Evolutionary conservation across 2,888 invertebrate genomes (phyloP).

Genomic region (Pterostichus madidus): DNA sequence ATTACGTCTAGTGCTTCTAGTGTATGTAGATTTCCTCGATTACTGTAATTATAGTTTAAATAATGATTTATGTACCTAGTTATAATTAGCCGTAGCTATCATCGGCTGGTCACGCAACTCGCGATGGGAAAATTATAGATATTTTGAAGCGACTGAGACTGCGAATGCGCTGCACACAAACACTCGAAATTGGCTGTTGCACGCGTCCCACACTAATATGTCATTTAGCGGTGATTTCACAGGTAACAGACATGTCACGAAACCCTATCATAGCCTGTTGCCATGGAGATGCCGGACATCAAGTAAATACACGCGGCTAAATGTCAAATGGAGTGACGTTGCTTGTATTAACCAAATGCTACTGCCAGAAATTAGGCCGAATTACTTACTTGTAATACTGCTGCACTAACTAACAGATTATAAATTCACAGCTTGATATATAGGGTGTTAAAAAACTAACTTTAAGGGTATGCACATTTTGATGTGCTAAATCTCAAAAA

Average conservation of each 20-base stretch:
- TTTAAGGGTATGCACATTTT: too few species aligned
- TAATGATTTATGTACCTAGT: slow-evolving; percentile 65
- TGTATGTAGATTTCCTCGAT: slow-evolving; percentile 63
- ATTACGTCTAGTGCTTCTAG: slow-evolving; percentile 60
- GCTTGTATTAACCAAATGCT: background rate
- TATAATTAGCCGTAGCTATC: slow-evolving; percentile 64
- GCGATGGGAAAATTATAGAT: slow-evolving; percentile 59
- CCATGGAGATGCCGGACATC: slow-evolving; percentile 12
- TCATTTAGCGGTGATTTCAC: slow-evolving; percentile 40
- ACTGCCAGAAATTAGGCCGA: background rate
- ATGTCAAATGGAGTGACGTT: background rate
- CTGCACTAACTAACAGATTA: too few species aligned
- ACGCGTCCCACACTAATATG: slow-evolving; percentile 19
- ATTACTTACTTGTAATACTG: too few species aligned
- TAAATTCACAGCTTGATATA: too few species aligned
- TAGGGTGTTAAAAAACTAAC: too few species aligned
- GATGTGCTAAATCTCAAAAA: too few species aligned
- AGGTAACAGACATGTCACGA: slow-evolving; percentile 19
- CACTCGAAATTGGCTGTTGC: background rate
- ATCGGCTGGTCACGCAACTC: slow-evolving; percentile 55
- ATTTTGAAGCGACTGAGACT: slow-evolving; percentile 28
- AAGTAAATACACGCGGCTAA: background rate
- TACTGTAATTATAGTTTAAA: slow-evolving; percentile 65
- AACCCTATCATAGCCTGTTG: slow-evolving; percentile 13
- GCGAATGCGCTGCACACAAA: background rate